These are phyloP conservation scores for Dasypus novemcinctus DNA, from an alignment of 2,113 vertebrate genomes.

Conservation along the genomic window DNA sequence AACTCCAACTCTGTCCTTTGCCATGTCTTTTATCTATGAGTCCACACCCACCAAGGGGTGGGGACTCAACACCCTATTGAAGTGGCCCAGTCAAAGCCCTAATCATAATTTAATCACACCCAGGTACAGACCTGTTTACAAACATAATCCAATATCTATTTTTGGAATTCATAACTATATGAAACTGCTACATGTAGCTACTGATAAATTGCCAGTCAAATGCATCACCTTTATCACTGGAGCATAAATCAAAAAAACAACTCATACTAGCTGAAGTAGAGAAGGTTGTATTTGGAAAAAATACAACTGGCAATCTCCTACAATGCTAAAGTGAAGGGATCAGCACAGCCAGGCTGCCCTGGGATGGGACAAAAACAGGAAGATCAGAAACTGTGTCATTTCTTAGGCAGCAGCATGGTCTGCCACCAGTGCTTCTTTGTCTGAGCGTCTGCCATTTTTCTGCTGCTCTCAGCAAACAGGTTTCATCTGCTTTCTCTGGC, in stretches of 20 bases:
- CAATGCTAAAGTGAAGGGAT: not conserved
- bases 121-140: too few species aligned
- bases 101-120: too few species aligned
- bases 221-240: not conserved
- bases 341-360: not conserved
- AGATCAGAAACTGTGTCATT: not conserved
- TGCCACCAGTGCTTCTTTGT: not conserved
- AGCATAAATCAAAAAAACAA: conserved; percentile 22
- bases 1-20: too few species aligned
- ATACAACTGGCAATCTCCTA: not conserved
- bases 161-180: too few species aligned
- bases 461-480: conserved; percentile 47
- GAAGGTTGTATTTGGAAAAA: conserved; percentile 22
- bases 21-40: too few species aligned
- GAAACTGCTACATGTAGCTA: too few species aligned
- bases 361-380: not conserved
- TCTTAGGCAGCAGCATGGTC: not conserved
- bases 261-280: not conserved
- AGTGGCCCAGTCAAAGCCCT: too few species aligned
- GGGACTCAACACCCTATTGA: too few species aligned
- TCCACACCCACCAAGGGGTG: too few species aligned
- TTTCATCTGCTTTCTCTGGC: conserved; percentile 49
- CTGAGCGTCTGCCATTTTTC: not conserved
- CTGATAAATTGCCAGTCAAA: not conserved
- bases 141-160: too few species aligned